Percentiles rank a stretch among this genome's conserved stretches.
These are phyloP conservation scores for Teleopsis dalmanni DNA, from an alignment of 1,140 invertebrate genomes.

Conservation along the genomic window DNA sequence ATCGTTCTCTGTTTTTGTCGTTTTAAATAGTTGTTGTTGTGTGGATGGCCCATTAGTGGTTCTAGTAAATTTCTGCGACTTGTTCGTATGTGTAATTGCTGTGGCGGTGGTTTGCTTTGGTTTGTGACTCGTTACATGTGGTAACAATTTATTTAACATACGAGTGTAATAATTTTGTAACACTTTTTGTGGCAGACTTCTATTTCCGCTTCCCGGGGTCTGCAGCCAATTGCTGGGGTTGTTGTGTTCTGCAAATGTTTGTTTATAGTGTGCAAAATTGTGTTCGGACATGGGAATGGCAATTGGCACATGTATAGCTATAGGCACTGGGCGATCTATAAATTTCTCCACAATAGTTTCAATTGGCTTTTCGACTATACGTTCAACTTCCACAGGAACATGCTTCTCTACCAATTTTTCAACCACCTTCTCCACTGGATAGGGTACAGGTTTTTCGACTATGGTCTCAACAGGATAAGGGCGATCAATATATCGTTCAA, in stretches of 20 bases:
- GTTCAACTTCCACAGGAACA: constrained; percentile 45
- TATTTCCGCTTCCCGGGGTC: constrained; percentile 18
- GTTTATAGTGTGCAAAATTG: no score
- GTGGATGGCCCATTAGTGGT: neutral
- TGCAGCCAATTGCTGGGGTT: neutral
- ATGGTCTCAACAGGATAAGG: constrained; percentile 43
- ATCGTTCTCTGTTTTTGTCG: no score
- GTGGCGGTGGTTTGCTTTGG: constrained; percentile 5
- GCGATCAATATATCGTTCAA: constrained; percentile 45
- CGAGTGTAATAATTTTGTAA: constrained; percentile 34
- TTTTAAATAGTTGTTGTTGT: constrained; percentile 18
- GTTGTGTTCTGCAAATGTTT: constrained; percentile 18
- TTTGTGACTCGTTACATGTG: constrained; percentile 15
- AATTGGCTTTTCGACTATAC: constrained; percentile 52
- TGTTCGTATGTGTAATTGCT: constrained; percentile 8
- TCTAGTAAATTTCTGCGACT: neutral
- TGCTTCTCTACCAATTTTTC: constrained; percentile 38
- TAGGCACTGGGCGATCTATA: constrained; percentile 47
- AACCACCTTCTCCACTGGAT: constrained; percentile 43
- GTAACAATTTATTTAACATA: constrained; percentile 36
- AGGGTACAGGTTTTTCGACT: constrained; percentile 43
- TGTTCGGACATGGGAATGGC: constrained; percentile 42
- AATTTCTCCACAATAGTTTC: constrained; percentile 50
- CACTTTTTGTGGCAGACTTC: constrained; percentile 33
- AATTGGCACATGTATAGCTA: constrained; percentile 44